Evolutionary conservation across 2,888 invertebrate genomes (phyloP).

Genomic region (Villa cingulata): DNA sequence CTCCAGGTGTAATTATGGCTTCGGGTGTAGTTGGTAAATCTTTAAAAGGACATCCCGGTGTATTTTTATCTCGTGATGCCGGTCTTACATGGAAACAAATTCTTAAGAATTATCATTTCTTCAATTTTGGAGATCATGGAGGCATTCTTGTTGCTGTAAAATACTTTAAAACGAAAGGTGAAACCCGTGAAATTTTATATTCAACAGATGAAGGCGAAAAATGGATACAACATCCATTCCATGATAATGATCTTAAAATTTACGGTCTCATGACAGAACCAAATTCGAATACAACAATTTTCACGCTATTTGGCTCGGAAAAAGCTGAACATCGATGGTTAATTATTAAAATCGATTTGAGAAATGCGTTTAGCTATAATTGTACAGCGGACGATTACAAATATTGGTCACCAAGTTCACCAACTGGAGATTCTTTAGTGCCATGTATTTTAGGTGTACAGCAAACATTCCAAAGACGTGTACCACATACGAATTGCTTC

Average conservation of each 20-base stretch:
- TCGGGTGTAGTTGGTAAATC: conserved; percentile 68
- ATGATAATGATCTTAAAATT: conserved; percentile 59
- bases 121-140: conserved; percentile 84
- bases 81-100: conserved; percentile 73
- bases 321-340: conserved; percentile 71
- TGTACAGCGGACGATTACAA: conserved; percentile 70
- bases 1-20: conserved; percentile 78
- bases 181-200: conserved; percentile 66
- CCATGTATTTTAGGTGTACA: conserved; percentile 67
- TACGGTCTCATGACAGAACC: conserved; percentile 88
- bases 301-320: conserved; percentile 81
- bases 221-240: conserved; percentile 62
- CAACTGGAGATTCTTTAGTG: conserved; percentile 41
- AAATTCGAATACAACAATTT: conserved; percentile 83
- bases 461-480: conserved; percentile 60
- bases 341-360: conserved; percentile 50
- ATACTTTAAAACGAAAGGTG: conserved; percentile 60
- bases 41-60: conserved; percentile 65
- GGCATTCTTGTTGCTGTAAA: conserved; percentile 75
- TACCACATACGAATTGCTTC: conserved; percentile 63
- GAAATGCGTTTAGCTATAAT: conserved; percentile 42
- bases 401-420: conserved; percentile 67
- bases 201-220: conserved; percentile 76
- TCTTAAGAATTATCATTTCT: conserved; percentile 67
- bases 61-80: conserved; percentile 69